phyloP scores from a whole-genome alignment of 2,113 vertebrate genomes.

The Pterocles burchelli region DNA sequence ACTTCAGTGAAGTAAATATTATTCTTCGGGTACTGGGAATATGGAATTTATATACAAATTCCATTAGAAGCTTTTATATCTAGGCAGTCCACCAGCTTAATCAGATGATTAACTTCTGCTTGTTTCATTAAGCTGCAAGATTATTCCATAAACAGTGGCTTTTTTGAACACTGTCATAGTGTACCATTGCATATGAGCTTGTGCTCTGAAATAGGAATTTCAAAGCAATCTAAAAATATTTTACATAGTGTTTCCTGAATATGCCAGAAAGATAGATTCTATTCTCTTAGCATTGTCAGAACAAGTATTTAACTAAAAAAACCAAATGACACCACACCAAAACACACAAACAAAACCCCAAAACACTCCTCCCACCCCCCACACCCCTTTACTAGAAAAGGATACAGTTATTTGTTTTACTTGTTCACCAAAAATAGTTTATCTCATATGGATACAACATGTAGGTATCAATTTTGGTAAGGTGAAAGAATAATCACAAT shows the following conservation, averaged over 20 bases:
- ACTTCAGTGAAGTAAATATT: constrained; percentile 25
- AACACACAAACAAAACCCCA: neutral
- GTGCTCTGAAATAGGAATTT: constrained; percentile 3
- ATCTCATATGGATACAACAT: neutral
- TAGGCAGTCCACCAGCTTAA: neutral
- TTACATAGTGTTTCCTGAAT: neutral
- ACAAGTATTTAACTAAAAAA: neutral
- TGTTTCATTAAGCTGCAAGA: constrained; percentile 13
- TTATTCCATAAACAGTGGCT: neutral
- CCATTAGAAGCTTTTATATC: neutral
- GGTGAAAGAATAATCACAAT: neutral
- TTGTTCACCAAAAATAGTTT: neutral
- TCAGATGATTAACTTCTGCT: neutral
- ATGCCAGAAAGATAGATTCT: neutral
- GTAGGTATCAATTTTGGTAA: neutral
- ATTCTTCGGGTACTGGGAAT: neutral
- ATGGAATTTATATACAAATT: constrained; percentile 9
- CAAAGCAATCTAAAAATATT: neutral
- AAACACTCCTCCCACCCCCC: neutral
- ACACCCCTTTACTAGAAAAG: neutral
- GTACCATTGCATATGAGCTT: neutral
- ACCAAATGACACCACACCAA: neutral
- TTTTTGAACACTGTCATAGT: neutral
- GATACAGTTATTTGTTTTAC: neutral
- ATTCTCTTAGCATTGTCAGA: neutral